phyloP scores from a whole-genome alignment of 2,888 invertebrate genomes.

The Suillia variegata region DNA sequence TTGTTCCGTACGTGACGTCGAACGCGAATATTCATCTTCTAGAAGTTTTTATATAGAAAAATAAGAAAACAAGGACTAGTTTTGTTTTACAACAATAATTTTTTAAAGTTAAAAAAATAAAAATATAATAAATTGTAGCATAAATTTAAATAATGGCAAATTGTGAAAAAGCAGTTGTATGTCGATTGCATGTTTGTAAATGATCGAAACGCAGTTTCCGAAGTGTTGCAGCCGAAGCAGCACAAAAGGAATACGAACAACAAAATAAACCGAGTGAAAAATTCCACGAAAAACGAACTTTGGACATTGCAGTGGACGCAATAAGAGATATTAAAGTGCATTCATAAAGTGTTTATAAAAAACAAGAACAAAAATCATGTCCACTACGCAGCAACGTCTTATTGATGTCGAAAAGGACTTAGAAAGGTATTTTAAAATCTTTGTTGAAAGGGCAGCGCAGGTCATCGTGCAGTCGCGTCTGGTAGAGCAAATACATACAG shows the following conservation, averaged over 20 bases:
- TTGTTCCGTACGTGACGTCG: too few relatives aligned
- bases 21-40: too few relatives aligned
- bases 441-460: conserved; percentile 86
- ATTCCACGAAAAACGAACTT: conserved; percentile 17
- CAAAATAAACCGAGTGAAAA: conserved; percentile 3
- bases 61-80: too few relatives aligned
- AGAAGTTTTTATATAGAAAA: too few relatives aligned
- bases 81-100: too few relatives aligned
- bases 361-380: conserved; percentile 41
- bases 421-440: conserved; percentile 87
- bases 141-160: too few relatives aligned
- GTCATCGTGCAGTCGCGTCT: conserved; percentile 91
- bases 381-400: conserved; percentile 53
- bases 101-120: too few relatives aligned
- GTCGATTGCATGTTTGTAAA: not conserved
- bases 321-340: conserved; percentile 7
- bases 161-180: not conserved
- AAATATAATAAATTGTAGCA: too few relatives aligned
- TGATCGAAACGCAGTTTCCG: conserved; percentile 29
- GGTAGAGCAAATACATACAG: conserved; percentile 82
- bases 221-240: too few relatives aligned
- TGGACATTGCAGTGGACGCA: too few relatives aligned
- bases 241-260: conserved; percentile 10
- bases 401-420: conserved; percentile 74
- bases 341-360: conserved; percentile 4